Conservation (phyloP, 2,888 invertebrate genomes). For the Diloba caeruleocephala region DNA sequence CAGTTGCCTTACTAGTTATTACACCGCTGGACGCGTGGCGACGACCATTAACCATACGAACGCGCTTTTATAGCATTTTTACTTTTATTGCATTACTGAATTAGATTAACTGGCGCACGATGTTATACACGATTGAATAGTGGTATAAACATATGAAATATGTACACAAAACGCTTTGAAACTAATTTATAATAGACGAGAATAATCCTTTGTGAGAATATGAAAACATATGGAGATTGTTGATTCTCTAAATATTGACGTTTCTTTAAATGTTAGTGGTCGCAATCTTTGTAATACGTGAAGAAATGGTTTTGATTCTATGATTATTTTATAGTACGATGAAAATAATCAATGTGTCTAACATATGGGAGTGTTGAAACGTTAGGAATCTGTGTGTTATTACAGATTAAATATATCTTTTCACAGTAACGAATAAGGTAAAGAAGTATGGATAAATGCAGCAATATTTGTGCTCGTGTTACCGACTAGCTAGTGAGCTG, state of each 20-base stretch:
- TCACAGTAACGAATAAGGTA: constrained; percentile 2
- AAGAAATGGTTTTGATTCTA: constrained; percentile 31
- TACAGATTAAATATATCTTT: constrained; percentile 14
- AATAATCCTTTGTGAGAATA: constrained; percentile 22
- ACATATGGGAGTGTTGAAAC: constrained; percentile 1
- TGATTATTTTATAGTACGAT: constrained; percentile 5
- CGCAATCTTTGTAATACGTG: not conserved
- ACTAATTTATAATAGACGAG: constrained; percentile 28
- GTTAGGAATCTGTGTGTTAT: not conserved
- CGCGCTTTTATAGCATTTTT: constrained; percentile 71
- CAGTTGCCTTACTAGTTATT: constrained; percentile 49
- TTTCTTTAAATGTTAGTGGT: not conserved
- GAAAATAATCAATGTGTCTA: constrained; percentile 8
- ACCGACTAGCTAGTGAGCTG: too few relatives aligned
- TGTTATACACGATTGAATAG: constrained; percentile 33
- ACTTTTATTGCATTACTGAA: constrained; percentile 70
- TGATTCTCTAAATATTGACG: constrained; percentile 11
- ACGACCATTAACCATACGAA: constrained; percentile 60
- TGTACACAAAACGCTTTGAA: constrained; percentile 20
- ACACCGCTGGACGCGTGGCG: constrained; percentile 17
- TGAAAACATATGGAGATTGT: constrained; percentile 8
- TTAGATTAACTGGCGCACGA: constrained; percentile 67
- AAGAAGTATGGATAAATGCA: constrained; percentile 15
- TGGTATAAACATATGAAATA: constrained; percentile 30
- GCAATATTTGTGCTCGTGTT: not conserved